Evolutionary conservation across 2,888 invertebrate genomes (phyloP), one percentile per base, ranked within the genome.

Genomic region (Perizoma flavofasciatum): DNA sequence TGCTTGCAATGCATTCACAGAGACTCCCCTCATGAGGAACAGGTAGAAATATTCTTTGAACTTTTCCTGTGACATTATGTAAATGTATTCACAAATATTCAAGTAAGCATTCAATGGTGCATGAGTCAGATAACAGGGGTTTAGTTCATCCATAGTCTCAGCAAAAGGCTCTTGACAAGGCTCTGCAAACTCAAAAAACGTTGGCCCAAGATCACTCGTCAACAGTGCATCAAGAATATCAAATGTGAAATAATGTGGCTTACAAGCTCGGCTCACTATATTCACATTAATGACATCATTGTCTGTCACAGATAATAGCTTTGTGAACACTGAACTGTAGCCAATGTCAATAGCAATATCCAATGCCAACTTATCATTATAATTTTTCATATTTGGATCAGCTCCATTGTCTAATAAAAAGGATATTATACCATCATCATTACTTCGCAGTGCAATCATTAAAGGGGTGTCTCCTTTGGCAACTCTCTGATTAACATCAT

Each of bases 51-150:
- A 85, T 59, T 88, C 84, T 61, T 61, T 74, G 65, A 91, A 92
- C 50, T 83, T 85, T 11, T 87, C 85, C 33, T 71, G 72, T 11
- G 83, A 84, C 43, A 76, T 72, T 10, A 78, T 78, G 61, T 85
- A 90, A 68, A 92, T 85, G 67, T 92, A 92, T 73, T 89, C 88
- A 73, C 85, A 83, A 11, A 92, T 82, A 69, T 86, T 83, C 47
- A 92, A 74, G 69, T 80, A 88, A 46, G 85, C 82, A 65, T 88
- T 90, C 10, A 92, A 65, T 4, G 92, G 88, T 60, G 89, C 82
- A 78, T 83, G 85, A 4, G 76, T 75, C 4, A 70, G 58, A 65
- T 92, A 92, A 1, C 49, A 61, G 6, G 85, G 85, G 40, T 70
- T 68, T 37, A 79, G 68, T 32, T 78, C 78, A 59, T 84, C 81